A percentile compares a stretch with the other conserved stretches of the same genome.
Conservation (phyloP, 2,797 vertebrate species). For the Sorex maritimensis region DNA sequence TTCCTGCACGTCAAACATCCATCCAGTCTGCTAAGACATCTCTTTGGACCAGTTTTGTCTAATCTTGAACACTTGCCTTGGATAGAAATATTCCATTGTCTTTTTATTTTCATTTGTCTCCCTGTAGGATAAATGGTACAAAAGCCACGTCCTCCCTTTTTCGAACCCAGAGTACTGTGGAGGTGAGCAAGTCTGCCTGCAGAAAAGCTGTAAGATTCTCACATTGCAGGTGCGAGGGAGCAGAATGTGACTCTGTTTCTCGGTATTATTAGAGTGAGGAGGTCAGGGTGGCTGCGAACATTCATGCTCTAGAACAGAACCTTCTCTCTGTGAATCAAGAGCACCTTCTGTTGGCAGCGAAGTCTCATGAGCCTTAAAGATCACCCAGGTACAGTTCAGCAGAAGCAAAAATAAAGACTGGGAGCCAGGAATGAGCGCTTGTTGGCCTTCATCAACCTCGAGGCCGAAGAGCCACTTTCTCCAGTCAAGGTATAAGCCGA, state of each 20-base stretch:
- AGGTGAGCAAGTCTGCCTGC: too few species aligned
- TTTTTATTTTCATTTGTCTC: background rate
- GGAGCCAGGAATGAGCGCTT: background rate
- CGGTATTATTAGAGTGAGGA: background rate
- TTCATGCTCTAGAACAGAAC: background rate
- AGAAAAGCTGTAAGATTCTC: too few species aligned
- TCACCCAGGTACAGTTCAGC: background rate
- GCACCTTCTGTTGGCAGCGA: slow-evolving; percentile 75
- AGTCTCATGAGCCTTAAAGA: slow-evolving; percentile 66
- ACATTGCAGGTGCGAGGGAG: rapidly evolving
- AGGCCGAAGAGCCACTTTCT: too few species aligned
- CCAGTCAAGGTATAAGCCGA: too few species aligned
- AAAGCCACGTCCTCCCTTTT: background rate
- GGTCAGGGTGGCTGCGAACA: background rate
- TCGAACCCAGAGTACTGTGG: background rate
- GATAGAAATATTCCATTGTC: background rate
- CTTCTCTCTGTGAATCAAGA: slow-evolving; percentile 67
- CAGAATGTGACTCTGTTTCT: rapidly evolving
- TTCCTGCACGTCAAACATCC: too few species aligned
- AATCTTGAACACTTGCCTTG: background rate
- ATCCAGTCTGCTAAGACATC: too few species aligned
- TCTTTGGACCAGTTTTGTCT: background rate
- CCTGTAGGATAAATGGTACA: slow-evolving; percentile 35
- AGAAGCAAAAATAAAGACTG: background rate
- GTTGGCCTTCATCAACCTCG: too few species aligned